A percentile compares a stretch with the other conserved stretches of the same genome.
Conservation (phyloP, 2,797 vertebrate genomes). For the Selene dorsalis region DNA sequence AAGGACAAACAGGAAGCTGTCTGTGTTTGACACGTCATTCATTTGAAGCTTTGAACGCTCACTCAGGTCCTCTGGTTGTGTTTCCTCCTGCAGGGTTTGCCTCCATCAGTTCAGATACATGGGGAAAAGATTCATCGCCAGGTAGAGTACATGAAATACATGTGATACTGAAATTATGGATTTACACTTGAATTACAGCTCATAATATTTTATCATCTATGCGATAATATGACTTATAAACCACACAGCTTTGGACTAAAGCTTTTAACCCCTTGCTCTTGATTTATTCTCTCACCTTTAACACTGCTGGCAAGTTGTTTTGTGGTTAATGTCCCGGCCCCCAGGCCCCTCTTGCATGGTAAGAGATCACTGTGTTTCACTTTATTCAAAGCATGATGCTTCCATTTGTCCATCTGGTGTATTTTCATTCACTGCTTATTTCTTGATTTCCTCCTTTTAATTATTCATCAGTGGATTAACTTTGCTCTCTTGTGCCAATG, state of each 20-base stretch:
- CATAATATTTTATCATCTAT: not conserved
- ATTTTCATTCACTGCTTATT: not conserved
- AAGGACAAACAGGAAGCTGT: too few species aligned
- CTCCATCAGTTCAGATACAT: conserved; percentile 98
- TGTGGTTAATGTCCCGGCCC: conserved; percentile 67
- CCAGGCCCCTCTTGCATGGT: conserved; percentile 74
- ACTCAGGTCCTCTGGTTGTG: not conserved
- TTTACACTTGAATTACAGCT: conserved; percentile 15
- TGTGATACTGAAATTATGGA: not conserved
- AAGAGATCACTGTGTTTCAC: conserved; percentile 66
- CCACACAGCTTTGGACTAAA: conserved; percentile 52
- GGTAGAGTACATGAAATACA: conserved; percentile 82
- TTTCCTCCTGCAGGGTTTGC: conserved; percentile 89
- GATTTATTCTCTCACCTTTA: conserved; percentile 74
- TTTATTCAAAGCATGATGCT: conserved; percentile 42
- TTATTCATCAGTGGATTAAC: not conserved
- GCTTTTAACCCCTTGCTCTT: conserved; percentile 86
- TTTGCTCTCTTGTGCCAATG: not conserved
- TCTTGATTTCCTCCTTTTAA: not conserved
- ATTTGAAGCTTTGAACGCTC: too few species aligned
- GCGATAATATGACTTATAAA: conserved; percentile 35
- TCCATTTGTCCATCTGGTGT: not conserved
- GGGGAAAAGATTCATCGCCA: conserved; percentile 97
- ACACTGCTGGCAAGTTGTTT: conserved; percentile 77
- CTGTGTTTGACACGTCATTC: not conserved